Base-by-base conservation (phyloP, 2,888 invertebrate species). In the Harpalus rubripes region DNA sequence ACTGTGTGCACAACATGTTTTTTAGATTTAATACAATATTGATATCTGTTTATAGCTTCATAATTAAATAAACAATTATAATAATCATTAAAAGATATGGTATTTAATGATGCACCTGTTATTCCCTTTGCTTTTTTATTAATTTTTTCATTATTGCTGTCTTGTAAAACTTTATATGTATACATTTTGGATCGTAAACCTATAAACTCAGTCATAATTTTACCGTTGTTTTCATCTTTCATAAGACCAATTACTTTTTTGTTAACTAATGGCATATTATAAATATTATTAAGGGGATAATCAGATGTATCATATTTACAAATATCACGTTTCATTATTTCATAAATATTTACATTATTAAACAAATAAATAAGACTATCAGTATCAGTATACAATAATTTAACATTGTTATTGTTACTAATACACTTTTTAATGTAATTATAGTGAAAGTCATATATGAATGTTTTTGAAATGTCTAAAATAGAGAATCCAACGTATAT, bases 221-320 rank as follows among this genome's bases (percentile, higher is more conserved):
- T 81, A 3, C 89, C 88, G 59, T 88, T 87, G 63, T 86, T 87
- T 83, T 90, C 89, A 87, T 89, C 89, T 85, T 90, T 89, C 87
- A 90, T 88, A 52, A 89, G 81, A 5, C 89, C 89, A 3, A 88
- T 16, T 0, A 88, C 86, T 86, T 89, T 89, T 85, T 88, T 89
- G 68, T 89, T 89, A 1, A 81, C 87, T 79, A 68, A 78, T 0
- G 87, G 87, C 56, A 89, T 88, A 26, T 83, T 76, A 78, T 87
- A 88, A n/a, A 44, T 44, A 22, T 22, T 22, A 22, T 22, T 22
- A 22, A 22, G 22, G 22, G 22, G 1, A 22, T 22, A 22, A 22
- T 22, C 22, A 22, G 22, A 22, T 22, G 22, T 22, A 52, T 52
- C 10, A 52, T 52, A 8, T 4, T 8, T 52, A 52, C 52, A n/a